phyloP scores from a whole-genome alignment of 2,888 invertebrate genomes.

The Ennomos erosarius region DNA sequence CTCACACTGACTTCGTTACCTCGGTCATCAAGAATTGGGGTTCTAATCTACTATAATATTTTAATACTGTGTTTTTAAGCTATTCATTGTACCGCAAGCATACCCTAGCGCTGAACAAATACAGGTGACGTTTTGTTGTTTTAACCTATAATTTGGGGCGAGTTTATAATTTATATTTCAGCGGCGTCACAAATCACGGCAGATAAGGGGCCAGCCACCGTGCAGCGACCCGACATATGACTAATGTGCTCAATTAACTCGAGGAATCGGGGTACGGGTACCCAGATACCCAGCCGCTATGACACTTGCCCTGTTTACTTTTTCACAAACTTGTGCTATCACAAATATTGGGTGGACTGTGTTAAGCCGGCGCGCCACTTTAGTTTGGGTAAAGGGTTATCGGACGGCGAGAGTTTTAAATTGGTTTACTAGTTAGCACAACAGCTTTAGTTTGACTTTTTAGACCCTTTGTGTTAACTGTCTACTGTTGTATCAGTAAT shows the following conservation, averaged over 20 bases:
- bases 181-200: slow-evolving; percentile 72
- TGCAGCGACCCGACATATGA: slow-evolving; percentile 66
- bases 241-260: slow-evolving; percentile 78
- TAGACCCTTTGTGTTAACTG: slow-evolving; percentile 13
- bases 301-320: slow-evolving; percentile 64
- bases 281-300: slow-evolving; percentile 32
- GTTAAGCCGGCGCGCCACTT: slow-evolving; percentile 18
- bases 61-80: slow-evolving; percentile 11
- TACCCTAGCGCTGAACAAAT: slow-evolving; percentile 42
- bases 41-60: not conserved
- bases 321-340: slow-evolving; percentile 63
- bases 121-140: slow-evolving; percentile 48
- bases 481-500: slow-evolving; percentile 12
- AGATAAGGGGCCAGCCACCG: slow-evolving; percentile 66
- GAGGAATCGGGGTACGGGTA: slow-evolving; percentile 53
- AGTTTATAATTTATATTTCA: slow-evolving; percentile 69
- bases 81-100: slow-evolving; percentile 19
- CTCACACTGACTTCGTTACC: too few relatives aligned
- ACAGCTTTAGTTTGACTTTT: slow-evolving; percentile 16
- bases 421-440: slow-evolving; percentile 23
- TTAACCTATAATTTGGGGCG: slow-evolving; percentile 58
- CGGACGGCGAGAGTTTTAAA: slow-evolving; percentile 21
- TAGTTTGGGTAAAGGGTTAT: slow-evolving; percentile 28
- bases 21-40: too few relatives aligned
- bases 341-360: slow-evolving; percentile 58